Percentiles rank a stretch among this genome's conserved stretches.
phyloP scores from a whole-genome alignment of 1,140 invertebrate genomes.

The Cydia pomonella region DNA sequence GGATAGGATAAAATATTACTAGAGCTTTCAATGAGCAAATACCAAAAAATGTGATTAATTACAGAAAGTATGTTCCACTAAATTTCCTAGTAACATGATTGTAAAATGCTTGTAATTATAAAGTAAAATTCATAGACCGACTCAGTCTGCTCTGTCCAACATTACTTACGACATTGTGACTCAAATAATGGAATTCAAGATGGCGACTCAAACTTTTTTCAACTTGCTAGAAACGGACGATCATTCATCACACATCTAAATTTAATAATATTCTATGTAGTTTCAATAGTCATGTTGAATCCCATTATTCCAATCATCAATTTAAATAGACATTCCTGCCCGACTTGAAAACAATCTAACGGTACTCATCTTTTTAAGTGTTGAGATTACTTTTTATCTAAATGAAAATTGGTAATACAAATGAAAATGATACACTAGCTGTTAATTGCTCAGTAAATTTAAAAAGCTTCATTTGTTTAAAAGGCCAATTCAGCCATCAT shows the following conservation, averaged over 20 bases:
- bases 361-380: neutral
- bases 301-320: neutral
- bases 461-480: no score
- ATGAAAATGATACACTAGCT: no score
- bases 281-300: neutral
- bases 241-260: no score
- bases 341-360: neutral
- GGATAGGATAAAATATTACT: conserved; percentile 29
- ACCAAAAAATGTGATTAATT: conserved; percentile 2
- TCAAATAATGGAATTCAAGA: neutral
- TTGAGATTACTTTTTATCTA: neutral
- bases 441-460: neutral
- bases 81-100: conserved; percentile 17
- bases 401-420: neutral
- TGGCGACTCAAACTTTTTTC: neutral
- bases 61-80: conserved; percentile 9
- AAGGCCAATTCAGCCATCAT: no score
- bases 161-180: neutral
- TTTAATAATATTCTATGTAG: no score
- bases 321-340: conserved; percentile 17
- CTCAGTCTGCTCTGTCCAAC: conserved; percentile 41
- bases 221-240: no score
- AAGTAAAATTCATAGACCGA: conserved; percentile 44
- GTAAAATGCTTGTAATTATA: conserved; percentile 24
- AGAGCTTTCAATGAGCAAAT: conserved; percentile 30